Evolutionary conservation across 2,113 vertebrate species (phyloP).

Genomic region (Acrocephalus kingi): DNA sequence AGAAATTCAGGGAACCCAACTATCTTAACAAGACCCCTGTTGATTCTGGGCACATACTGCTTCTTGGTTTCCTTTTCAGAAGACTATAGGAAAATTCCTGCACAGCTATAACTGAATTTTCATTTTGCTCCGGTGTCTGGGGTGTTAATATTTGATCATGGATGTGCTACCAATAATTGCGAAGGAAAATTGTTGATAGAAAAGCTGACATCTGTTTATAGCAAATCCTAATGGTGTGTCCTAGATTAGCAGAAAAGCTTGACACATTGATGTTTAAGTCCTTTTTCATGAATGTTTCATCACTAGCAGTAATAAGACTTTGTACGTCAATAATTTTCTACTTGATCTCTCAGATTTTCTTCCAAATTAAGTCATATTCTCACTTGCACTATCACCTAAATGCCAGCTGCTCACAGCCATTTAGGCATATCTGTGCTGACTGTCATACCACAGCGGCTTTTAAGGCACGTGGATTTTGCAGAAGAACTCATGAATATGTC

Average conservation of each 20-base stretch:
- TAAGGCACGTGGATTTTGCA: neutral
- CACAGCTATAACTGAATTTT: neutral
- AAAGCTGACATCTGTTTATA: conserved; percentile 22
- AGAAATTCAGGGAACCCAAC: neutral
- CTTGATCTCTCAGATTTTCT: conserved; percentile 2
- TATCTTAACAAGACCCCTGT: neutral
- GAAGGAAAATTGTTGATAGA: neutral
- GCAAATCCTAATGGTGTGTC: neutral
- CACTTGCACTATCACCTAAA: neutral
- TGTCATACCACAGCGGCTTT: neutral
- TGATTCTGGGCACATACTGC: neutral
- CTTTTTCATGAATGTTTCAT: conserved; percentile 42
- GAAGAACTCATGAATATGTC: neutral
- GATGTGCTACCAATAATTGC: neutral
- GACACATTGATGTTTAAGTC: neutral
- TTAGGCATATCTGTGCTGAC: neutral
- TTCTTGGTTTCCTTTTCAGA: neutral
- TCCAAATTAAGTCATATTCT: conserved; percentile 1
- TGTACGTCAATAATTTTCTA: neutral
- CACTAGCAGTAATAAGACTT: conserved; percentile 13
- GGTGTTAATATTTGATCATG: neutral
- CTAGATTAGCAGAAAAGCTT: conserved; percentile 28
- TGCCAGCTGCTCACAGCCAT: neutral
- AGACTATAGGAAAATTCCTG: neutral
- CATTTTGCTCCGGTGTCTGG: neutral